Percentiles rank a stretch among this genome's conserved stretches.
phyloP scores from a whole-genome alignment of 2,888 invertebrate genomes.

The Polylopha cassiicola region DNA sequence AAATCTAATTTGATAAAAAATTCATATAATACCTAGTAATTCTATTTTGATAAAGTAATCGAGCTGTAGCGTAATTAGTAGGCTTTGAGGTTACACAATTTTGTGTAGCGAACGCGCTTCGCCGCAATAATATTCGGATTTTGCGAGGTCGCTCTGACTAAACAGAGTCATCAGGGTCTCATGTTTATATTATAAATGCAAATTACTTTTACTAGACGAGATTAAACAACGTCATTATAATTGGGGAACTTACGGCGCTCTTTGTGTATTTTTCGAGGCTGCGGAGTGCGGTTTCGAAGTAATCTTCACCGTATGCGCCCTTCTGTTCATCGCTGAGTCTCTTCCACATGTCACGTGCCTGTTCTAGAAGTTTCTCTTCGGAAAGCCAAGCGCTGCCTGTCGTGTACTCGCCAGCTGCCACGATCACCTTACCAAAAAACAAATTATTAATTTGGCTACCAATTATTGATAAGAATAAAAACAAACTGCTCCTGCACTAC shows the following conservation, averaged over 20 bases:
- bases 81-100: too few species aligned
- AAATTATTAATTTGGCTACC: constrained; percentile 7
- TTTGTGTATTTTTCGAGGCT: constrained; percentile 88
- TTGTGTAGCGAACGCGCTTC: too few species aligned
- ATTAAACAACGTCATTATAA: too few species aligned
- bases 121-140: too few species aligned
- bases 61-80: too few species aligned
- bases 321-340: constrained; percentile 86
- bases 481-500: too few species aligned
- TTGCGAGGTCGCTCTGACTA: not conserved
- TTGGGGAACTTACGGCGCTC: constrained; percentile 74
- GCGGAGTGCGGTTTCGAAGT: constrained; percentile 88
- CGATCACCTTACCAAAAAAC: constrained; percentile 74
- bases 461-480: too few species aligned
- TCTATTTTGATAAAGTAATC: too few species aligned
- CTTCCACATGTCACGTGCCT: constrained; percentile 91
- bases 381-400: constrained; percentile 88
- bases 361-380: constrained; percentile 80
- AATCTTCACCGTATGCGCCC: constrained; percentile 87
- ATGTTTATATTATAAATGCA: constrained; percentile 7
- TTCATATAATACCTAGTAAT: too few species aligned
- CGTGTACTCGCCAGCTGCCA: constrained; percentile 90
- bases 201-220: constrained; percentile 1
- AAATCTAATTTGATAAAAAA: too few species aligned
- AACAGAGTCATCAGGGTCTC: not conserved